Percentiles rank a stretch among this genome's conserved stretches.
phyloP scores from a whole-genome alignment of 2,888 invertebrate species.

The Abrostola tripartita region DNA sequence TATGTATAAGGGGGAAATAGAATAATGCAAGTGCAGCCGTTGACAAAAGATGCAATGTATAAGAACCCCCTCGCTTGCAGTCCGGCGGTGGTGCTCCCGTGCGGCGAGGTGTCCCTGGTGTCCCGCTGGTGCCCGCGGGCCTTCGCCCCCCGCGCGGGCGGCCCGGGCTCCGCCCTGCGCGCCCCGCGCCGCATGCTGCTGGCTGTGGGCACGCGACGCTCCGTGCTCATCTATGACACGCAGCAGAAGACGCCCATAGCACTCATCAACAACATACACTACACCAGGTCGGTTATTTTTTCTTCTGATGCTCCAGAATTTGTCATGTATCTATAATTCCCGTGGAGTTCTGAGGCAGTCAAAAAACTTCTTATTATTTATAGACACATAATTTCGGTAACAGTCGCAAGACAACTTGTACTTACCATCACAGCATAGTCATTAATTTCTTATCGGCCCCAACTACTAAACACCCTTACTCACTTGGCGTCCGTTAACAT shows the following conservation, averaged over 20 bases:
- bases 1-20: background rate
- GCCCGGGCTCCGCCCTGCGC: slow-evolving; percentile 89
- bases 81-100: slow-evolving; percentile 93
- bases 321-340: too few relatives aligned
- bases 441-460: too few relatives aligned
- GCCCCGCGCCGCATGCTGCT: slow-evolving; percentile 94
- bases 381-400: too few relatives aligned
- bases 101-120: slow-evolving; percentile 94
- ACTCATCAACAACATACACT: slow-evolving; percentile 80
- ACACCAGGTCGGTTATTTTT: slow-evolving; percentile 71
- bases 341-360: too few relatives aligned
- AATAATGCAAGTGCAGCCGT: too few relatives aligned
- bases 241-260: slow-evolving; percentile 80
- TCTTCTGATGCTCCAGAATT: too few relatives aligned
- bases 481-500: background rate
- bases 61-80: slow-evolving; percentile 74
- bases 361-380: too few relatives aligned
- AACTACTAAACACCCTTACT: background rate
- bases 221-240: slow-evolving; percentile 89
- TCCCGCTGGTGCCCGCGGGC: slow-evolving; percentile 94
- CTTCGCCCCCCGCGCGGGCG: slow-evolving; percentile 89
- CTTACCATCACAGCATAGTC: too few relatives aligned
- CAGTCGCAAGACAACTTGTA: too few relatives aligned
- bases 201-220: slow-evolving; percentile 96
- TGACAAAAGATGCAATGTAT: background rate